These are phyloP conservation scores for Sarcophaga subvicina DNA, from an alignment of 2,888 invertebrate species.

Conservation along the genomic window DNA sequence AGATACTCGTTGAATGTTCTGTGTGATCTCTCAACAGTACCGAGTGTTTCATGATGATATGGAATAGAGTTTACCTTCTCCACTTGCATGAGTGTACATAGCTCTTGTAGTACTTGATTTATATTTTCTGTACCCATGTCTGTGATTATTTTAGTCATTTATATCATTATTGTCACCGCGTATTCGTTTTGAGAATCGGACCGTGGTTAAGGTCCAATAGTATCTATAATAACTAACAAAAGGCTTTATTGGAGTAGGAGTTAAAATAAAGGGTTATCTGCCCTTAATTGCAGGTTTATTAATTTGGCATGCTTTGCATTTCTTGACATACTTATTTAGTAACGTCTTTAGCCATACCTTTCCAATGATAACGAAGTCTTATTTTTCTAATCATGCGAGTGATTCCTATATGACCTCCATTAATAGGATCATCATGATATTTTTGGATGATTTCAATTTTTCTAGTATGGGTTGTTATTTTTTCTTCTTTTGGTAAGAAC, in stretches of 20 bases:
- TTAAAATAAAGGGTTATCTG: not conserved
- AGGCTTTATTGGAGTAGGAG: not conserved
- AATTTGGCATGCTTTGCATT: not conserved
- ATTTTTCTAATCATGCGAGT: too few relatives aligned
- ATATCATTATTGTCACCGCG: not conserved
- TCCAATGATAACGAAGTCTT: too few relatives aligned
- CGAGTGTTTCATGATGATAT: too few relatives aligned
- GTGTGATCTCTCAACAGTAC: too few relatives aligned
- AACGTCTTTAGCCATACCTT: too few relatives aligned
- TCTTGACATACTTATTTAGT: too few relatives aligned
- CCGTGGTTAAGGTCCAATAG: not conserved
- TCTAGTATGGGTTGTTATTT: too few relatives aligned
- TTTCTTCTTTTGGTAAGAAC: too few relatives aligned
- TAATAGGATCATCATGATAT: too few relatives aligned
- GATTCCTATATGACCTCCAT: not conserved
- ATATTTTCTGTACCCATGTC: constrained; percentile 26
- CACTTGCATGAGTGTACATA: constrained; percentile 2
- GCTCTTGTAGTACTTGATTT: not conserved
- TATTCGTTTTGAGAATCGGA: not conserved
- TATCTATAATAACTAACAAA: constrained; percentile 19
- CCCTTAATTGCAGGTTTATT: not conserved
- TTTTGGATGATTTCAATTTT: too few relatives aligned
- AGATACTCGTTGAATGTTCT: too few relatives aligned
- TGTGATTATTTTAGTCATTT: not conserved
- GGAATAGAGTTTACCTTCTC: not conserved